phyloP scores from a whole-genome alignment of 2,797 vertebrate species.

The Zenarchopterus dispar region DNA sequence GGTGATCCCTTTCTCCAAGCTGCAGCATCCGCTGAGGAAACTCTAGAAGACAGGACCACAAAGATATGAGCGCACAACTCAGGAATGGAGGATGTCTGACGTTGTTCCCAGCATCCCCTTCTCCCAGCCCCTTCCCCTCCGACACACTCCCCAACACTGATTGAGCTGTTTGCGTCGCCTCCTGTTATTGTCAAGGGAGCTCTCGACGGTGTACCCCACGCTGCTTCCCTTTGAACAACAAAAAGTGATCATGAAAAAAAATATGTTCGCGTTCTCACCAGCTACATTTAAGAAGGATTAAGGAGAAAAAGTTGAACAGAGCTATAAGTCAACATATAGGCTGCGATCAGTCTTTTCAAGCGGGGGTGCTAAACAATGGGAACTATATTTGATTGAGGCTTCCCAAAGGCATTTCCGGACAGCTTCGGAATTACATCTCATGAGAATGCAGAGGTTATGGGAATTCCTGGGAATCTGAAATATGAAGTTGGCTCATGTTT shows the following conservation, averaged over 20 bases:
- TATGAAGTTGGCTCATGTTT: conserved; percentile 5
- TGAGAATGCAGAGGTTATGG: conserved; percentile 37
- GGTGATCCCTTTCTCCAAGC: conserved; percentile 68
- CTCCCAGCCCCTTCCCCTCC: conserved; percentile 62
- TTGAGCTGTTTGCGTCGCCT: conserved; percentile 75
- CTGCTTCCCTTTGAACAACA: conserved; percentile 14
- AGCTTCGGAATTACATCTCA: conserved; percentile 52
- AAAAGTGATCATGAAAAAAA: neutral
- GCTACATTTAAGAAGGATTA: conserved; percentile 1
- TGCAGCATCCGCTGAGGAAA: conserved; percentile 78
- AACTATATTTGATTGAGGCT: conserved; percentile 67
- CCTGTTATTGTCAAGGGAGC: conserved; percentile 74
- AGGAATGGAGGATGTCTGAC: conserved; percentile 88
- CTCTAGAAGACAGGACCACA: conserved; percentile 76
- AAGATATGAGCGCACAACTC: conserved; percentile 82
- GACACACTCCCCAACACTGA: conserved; percentile 66
- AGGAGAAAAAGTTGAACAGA: conserved; percentile 27
- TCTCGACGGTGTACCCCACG: conserved; percentile 36
- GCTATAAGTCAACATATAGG: conserved; percentile 22
- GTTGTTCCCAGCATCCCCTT: conserved; percentile 74
- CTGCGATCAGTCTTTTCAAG: conserved; percentile 31
- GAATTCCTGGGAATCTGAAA: conserved; percentile 29
- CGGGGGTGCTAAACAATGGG: conserved; percentile 56
- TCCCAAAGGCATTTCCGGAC: conserved; percentile 71
- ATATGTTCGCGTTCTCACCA: conserved; percentile 11